A percentile compares a stretch with the other conserved stretches of the same genome.
Conservation (phyloP, 1,140 invertebrate genomes). For the Akabosia matsudoensis region DNA sequence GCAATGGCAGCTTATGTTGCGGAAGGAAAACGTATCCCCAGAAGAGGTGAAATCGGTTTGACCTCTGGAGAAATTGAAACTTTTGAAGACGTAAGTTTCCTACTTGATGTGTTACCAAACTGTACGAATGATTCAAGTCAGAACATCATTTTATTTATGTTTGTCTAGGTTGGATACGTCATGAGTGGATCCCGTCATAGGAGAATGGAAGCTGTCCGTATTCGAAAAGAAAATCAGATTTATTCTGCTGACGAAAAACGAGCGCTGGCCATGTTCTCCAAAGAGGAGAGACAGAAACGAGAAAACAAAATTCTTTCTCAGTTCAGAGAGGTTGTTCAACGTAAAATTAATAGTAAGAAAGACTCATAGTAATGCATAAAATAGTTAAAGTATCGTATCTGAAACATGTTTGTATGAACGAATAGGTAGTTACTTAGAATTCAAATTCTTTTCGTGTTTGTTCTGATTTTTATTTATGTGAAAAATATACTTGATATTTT, state of each 20-base stretch:
- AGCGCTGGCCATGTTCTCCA: slow-evolving; percentile 95
- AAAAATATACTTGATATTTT: too few relatives aligned
- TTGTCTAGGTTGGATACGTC: slow-evolving; percentile 62
- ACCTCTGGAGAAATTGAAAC: slow-evolving; percentile 91
- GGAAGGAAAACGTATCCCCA: slow-evolving; percentile 95
- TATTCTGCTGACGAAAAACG: slow-evolving; percentile 99
- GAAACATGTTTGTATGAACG: too few relatives aligned
- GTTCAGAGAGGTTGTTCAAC: slow-evolving; percentile 84
- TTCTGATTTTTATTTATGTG: too few relatives aligned
- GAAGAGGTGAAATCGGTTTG: slow-evolving; percentile 97
- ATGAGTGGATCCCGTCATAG: slow-evolving; percentile 97
- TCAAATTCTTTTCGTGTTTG: too few relatives aligned
- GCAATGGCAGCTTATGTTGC: slow-evolving; percentile 98
- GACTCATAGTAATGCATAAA: too few relatives aligned
- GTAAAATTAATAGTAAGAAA: slow-evolving; percentile 51
- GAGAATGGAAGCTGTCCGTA: slow-evolving; percentile 98
- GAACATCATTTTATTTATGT: neutral
- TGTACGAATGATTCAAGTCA: neutral
- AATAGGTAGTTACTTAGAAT: too few relatives aligned
- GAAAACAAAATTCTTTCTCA: slow-evolving; percentile 95
- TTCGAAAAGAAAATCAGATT: slow-evolving; percentile 99
- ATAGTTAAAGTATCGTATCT: too few relatives aligned
- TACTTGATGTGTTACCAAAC: slow-evolving; percentile 42
- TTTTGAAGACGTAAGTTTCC: slow-evolving; percentile 85
- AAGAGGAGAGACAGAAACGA: slow-evolving; percentile 91